Evolutionary conservation across 2,888 invertebrate genomes (phyloP).

Genomic region (Seira ritae): DNA sequence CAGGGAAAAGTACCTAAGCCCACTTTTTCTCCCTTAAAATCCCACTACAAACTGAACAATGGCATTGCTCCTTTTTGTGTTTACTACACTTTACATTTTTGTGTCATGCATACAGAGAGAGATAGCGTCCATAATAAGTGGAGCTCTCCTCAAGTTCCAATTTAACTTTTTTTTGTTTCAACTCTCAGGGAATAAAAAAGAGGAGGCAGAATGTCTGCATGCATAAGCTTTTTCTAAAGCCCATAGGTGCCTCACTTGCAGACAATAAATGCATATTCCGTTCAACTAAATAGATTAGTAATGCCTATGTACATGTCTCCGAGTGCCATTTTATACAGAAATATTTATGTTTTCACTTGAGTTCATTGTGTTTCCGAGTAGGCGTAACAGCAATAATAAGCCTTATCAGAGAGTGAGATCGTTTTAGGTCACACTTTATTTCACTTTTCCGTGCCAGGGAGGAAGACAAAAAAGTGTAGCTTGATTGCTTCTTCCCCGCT

Average conservation of each 20-base stretch:
- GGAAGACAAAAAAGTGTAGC: conserved; percentile 16
- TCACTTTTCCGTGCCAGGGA: conserved; percentile 34
- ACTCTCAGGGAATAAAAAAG: conserved; percentile 28
- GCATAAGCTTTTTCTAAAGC: neutral
- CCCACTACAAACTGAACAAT: neutral
- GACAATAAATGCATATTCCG: neutral
- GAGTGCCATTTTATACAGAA: neutral
- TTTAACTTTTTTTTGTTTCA: conserved; percentile 34
- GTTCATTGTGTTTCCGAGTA: conserved; percentile 15
- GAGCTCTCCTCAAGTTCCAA: conserved; percentile 21
- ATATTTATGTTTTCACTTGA: neutral
- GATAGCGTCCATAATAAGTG: conserved; percentile 48
- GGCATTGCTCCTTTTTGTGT: neutral
- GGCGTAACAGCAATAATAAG: conserved; percentile 42
- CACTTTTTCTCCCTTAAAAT: neutral
- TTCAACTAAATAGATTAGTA: neutral
- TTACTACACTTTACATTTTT: neutral
- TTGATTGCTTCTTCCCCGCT: conserved; percentile 11
- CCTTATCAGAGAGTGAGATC: conserved; percentile 49
- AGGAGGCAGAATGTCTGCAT: conserved; percentile 1
- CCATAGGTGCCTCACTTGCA: neutral
- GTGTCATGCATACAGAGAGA: conserved; percentile 31
- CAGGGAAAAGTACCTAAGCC: conserved; percentile 24
- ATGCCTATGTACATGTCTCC: conserved; percentile 4
- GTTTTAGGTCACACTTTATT: conserved; percentile 51